Conservation (phyloP, 1,140 invertebrate genomes). For the Macrobrachium nipponense region DNA sequence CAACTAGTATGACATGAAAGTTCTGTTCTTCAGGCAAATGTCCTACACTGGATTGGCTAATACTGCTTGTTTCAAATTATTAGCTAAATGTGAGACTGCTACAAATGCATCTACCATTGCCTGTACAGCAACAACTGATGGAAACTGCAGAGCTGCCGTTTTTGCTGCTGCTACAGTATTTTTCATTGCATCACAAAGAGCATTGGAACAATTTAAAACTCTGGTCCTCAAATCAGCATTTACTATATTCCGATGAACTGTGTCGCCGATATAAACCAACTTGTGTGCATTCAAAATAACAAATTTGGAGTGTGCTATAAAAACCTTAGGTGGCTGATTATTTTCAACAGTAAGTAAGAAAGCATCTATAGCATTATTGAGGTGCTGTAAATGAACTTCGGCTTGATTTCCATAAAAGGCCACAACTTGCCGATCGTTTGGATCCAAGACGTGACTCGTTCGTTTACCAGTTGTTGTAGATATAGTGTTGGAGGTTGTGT, state of each 20-base stretch:
- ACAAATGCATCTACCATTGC: conserved; percentile 93
- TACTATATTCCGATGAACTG: conserved; percentile 83
- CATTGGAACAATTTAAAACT: conserved; percentile 83
- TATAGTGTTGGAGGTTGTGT: conserved; percentile 26
- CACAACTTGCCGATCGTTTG: conserved; percentile 85
- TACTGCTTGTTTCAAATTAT: conserved; percentile 79
- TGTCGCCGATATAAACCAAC: conserved; percentile 93
- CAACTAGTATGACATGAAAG: no score
- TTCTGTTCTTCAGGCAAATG: no score
- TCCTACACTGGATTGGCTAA: conserved; percentile 15
- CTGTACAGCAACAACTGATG: conserved; percentile 87
- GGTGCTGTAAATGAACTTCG: conserved; percentile 83
- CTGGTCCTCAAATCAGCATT: conserved; percentile 79
- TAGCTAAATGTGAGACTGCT: conserved; percentile 82
- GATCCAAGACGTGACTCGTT: conserved; percentile 71
- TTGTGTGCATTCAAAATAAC: conserved; percentile 93
- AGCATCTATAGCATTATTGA: conserved; percentile 90
- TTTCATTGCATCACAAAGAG: conserved; percentile 85
- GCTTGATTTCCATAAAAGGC: conserved; percentile 88
- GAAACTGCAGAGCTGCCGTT: conserved; percentile 89
- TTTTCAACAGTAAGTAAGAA: conserved; percentile 91
- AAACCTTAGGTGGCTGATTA: conserved; percentile 92
- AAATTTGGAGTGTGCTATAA: conserved; percentile 93
- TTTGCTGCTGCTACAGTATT: conserved; percentile 89
- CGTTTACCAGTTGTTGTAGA: conserved; percentile 30